These are phyloP conservation scores for Scolopax mira DNA, from an alignment of 2,113 vertebrate genomes.

Conservation along the genomic window DNA sequence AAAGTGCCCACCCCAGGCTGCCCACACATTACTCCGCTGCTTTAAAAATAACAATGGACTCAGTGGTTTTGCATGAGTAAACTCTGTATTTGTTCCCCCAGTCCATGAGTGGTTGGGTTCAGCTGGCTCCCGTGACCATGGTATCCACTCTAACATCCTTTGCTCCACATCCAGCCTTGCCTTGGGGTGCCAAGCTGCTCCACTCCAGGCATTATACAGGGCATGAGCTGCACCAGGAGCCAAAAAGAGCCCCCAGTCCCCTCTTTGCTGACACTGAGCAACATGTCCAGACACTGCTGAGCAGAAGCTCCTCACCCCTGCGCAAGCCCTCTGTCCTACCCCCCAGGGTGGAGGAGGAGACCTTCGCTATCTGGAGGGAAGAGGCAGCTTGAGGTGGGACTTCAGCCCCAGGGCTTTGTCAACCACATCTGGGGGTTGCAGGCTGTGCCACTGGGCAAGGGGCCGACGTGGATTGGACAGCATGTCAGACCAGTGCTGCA, in stretches of 20 bases:
- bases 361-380: not conserved
- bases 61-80: not conserved
- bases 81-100: not conserved
- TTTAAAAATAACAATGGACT: not conserved
- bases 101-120: accelerated
- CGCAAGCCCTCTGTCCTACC: not conserved
- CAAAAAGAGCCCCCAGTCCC: not conserved
- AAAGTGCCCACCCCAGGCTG: not conserved
- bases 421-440: slow-evolving; percentile 82
- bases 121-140: accelerated
- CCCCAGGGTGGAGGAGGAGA: not conserved
- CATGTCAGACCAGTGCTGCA: slow-evolving; percentile 96
- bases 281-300: not conserved
- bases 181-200: not conserved
- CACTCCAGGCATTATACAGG: accelerated
- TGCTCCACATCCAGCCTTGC: not conserved
- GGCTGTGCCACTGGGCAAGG: slow-evolving; percentile 90
- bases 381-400: slow-evolving; percentile 69
- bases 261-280: not conserved
- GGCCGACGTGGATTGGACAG: slow-evolving; percentile 89
- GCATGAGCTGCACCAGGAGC: not conserved
- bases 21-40: accelerated
- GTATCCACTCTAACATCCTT: not conserved
- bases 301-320: not conserved
- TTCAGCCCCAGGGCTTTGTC: slow-evolving; percentile 79